These are phyloP conservation scores for Asbolus verrucosus DNA, from an alignment of 1,140 invertebrate species.

Conservation along the genomic window DNA sequence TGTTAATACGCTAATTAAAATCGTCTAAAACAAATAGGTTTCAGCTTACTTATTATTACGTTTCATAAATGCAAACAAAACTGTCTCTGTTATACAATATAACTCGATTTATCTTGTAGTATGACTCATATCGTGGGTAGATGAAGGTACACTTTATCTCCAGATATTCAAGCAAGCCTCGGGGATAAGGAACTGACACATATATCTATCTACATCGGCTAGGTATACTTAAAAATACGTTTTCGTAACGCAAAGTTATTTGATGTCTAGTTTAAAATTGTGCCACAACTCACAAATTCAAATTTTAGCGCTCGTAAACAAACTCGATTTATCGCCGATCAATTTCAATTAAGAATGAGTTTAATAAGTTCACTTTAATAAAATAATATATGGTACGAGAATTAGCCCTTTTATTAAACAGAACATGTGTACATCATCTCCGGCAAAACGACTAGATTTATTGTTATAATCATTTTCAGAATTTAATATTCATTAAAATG, in stretches of 20 bases:
- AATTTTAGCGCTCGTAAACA: background rate
- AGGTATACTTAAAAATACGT: constrained; percentile 9
- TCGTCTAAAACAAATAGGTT: constrained; percentile 9
- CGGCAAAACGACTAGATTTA: background rate
- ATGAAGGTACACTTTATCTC: constrained; percentile 28
- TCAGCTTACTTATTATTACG: constrained; percentile 8
- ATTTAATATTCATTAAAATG: background rate
- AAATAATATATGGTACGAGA: background rate
- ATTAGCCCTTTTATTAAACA: background rate
- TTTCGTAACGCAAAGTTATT: constrained; percentile 13
- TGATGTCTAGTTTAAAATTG: background rate
- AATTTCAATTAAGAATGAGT: constrained; percentile 3
- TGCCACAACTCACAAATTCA: background rate
- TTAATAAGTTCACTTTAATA: constrained; percentile 6
- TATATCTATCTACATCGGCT: constrained; percentile 17
- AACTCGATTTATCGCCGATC: constrained; percentile 2
- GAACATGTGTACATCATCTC: too few relatives aligned
- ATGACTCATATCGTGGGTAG: constrained; percentile 3
- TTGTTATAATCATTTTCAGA: constrained; percentile 7
- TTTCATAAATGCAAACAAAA: constrained; percentile 34
- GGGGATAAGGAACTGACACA: constrained; percentile 16
- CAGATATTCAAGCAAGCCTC: constrained; percentile 16
- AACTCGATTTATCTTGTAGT: constrained; percentile 18
- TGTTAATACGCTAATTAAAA: too few relatives aligned
- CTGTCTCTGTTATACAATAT: too few relatives aligned